Conservation (phyloP, 1,140 invertebrate genomes). For the Ganaspis sp. region DNA sequence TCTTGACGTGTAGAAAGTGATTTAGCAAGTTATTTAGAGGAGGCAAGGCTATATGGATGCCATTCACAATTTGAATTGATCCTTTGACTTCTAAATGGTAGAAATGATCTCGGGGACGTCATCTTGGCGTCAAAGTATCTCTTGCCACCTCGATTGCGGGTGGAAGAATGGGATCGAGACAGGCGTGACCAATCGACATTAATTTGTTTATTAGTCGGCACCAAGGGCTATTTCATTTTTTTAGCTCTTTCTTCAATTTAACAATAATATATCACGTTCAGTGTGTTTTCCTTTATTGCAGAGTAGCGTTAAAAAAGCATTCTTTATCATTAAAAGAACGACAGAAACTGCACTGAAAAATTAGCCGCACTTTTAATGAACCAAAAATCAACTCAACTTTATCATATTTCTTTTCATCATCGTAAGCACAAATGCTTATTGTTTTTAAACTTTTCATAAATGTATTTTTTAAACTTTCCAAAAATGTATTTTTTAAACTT, state of each 20-base stretch:
- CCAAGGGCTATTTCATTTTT: slow-evolving; percentile 38
- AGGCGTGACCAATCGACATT: slow-evolving; percentile 41
- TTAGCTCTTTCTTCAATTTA: slow-evolving; percentile 46
- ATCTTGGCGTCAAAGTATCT: slow-evolving; percentile 33
- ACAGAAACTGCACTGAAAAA: neutral
- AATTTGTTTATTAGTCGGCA: slow-evolving; percentile 35
- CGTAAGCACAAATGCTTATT: too few species aligned
- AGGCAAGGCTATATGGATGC: slow-evolving; percentile 41
- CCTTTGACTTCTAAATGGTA: slow-evolving; percentile 64
- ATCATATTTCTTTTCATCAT: too few species aligned
- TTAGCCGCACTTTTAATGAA: neutral
- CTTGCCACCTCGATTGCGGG: slow-evolving; percentile 28
- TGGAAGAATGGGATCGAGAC: slow-evolving; percentile 21
- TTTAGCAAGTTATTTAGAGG: neutral
- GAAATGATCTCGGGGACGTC: slow-evolving; percentile 63
- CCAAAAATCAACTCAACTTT: neutral
- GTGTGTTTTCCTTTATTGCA: neutral
- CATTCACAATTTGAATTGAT: slow-evolving; percentile 67
- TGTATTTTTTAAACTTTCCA: too few species aligned
- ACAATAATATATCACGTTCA: slow-evolving; percentile 37
- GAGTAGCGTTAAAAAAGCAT: slow-evolving; percentile 8
- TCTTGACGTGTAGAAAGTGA: neutral
- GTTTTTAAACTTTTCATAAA: too few species aligned
- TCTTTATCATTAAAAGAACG: neutral
- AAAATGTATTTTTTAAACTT: too few species aligned